Evolutionary conservation across 2,888 invertebrate species (phyloP).

Genomic region (Tipula unca): DNA sequence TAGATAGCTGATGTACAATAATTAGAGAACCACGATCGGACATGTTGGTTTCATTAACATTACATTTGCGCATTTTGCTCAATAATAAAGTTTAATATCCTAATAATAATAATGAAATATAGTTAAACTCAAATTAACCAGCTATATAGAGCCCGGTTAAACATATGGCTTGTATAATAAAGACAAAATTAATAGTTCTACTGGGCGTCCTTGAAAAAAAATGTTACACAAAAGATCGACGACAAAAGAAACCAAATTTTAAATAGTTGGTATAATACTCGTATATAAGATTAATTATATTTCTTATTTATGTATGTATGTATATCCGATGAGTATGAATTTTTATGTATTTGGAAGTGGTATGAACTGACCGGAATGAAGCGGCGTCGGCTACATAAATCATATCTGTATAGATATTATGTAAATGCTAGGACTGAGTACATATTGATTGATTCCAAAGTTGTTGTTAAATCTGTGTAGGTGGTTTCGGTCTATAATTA

Average conservation of each 20-base stretch:
- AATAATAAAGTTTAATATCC: neutral
- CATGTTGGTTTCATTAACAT: neutral
- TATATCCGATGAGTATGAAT: neutral
- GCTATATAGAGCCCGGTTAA: neutral
- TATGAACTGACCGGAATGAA: neutral
- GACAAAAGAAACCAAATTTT: neutral
- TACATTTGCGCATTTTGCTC: neutral
- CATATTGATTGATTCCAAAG: neutral
- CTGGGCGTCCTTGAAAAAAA: neutral
- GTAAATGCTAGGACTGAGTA: neutral
- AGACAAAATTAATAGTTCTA: neutral
- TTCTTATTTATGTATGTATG: neutral
- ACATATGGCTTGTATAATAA: neutral
- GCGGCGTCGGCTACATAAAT: neutral
- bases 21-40: neutral
- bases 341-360: neutral
- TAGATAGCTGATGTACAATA: neutral
- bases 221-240: neutral
- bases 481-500: neutral
- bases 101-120: neutral
- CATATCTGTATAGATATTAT: neutral
- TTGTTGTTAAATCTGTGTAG: neutral
- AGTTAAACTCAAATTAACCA: neutral
- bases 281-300: neutral
- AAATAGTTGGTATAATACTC: neutral